These are phyloP conservation scores for Agrotis clavis DNA, from an alignment of 2,888 invertebrate species.

Conservation along the genomic window DNA sequence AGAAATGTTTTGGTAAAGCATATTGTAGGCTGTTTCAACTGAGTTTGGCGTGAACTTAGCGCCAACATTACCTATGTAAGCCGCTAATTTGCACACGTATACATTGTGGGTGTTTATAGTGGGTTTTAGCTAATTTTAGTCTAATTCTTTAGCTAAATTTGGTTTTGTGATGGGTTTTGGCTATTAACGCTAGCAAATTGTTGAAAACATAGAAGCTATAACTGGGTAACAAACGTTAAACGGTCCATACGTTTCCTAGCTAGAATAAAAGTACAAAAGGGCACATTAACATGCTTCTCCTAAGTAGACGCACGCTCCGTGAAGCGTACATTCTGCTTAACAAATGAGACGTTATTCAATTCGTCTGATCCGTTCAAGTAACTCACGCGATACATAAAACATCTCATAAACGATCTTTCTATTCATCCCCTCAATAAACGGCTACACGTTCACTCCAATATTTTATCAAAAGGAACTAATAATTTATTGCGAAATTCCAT, in stretches of 20 bases:
- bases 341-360: slow-evolving; percentile 48
- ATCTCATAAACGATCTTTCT: slow-evolving; percentile 26
- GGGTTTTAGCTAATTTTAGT: slow-evolving; percentile 9
- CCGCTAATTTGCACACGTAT: slow-evolving; percentile 30
- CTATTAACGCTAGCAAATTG: no score
- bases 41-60: slow-evolving; percentile 28
- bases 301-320: background rate
- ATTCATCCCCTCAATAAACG: slow-evolving; percentile 17
- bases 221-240: background rate
- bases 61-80: slow-evolving; percentile 37
- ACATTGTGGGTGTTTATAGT: slow-evolving; percentile 12
- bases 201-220: background rate
- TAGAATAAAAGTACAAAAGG: slow-evolving; percentile 18
- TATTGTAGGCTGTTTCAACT: slow-evolving; percentile 34
- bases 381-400: slow-evolving; percentile 36
- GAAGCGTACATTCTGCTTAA: slow-evolving; percentile 24
- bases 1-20: slow-evolving; percentile 41
- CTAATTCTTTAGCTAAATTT: background rate
- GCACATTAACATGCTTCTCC: slow-evolving; percentile 13
- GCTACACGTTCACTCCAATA: slow-evolving; percentile 14
- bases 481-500: slow-evolving; percentile 25
- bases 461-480: slow-evolving; percentile 30
- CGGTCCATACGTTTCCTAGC: background rate
- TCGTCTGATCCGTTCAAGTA: slow-evolving; percentile 39
- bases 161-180: no score